phyloP scores from a whole-genome alignment of 2,797 vertebrate genomes.

The Esox lucius region DNA sequence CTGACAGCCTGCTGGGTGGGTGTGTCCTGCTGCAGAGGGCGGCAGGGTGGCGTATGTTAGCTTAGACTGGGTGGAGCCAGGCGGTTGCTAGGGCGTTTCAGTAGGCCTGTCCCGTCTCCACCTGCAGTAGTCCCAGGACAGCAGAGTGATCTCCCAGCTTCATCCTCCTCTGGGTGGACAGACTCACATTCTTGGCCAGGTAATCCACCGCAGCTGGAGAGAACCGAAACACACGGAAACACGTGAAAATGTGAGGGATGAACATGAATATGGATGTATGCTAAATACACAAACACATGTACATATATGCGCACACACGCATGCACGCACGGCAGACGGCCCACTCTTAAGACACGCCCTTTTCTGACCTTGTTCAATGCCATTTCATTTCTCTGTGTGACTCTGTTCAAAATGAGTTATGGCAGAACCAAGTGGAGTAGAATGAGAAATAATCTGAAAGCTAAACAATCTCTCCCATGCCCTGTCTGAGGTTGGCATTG shows the following conservation, averaged over 20 bases:
- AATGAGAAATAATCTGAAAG: slow-evolving; percentile 59
- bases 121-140: slow-evolving; percentile 83
- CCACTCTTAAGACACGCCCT: background rate
- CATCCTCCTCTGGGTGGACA: slow-evolving; percentile 94
- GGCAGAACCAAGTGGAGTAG: slow-evolving; percentile 60
- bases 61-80: slow-evolving; percentile 55
- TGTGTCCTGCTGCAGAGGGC: slow-evolving; percentile 5
- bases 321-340: background rate
- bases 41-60: slow-evolving; percentile 32
- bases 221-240: slow-evolving; percentile 68
- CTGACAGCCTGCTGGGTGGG: background rate
- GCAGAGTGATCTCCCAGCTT: slow-evolving; percentile 93
- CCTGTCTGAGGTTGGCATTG: slow-evolving; percentile 64
- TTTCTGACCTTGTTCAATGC: background rate
- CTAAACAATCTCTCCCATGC: slow-evolving; percentile 56
- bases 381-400: slow-evolving; percentile 35
- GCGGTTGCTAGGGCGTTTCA: slow-evolving; percentile 56
- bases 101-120: slow-evolving; percentile 96
- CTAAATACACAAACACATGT: background rate
- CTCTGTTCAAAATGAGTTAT: slow-evolving; percentile 66
- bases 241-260: slow-evolving; percentile 1
- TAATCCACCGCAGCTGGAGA: slow-evolving; percentile 92
- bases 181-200: slow-evolving; percentile 96
- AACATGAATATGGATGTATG: background rate
- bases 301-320: background rate